These are phyloP conservation scores for Psophia crepitans DNA, from an alignment of 2,113 vertebrate species.

Conservation along the genomic window DNA sequence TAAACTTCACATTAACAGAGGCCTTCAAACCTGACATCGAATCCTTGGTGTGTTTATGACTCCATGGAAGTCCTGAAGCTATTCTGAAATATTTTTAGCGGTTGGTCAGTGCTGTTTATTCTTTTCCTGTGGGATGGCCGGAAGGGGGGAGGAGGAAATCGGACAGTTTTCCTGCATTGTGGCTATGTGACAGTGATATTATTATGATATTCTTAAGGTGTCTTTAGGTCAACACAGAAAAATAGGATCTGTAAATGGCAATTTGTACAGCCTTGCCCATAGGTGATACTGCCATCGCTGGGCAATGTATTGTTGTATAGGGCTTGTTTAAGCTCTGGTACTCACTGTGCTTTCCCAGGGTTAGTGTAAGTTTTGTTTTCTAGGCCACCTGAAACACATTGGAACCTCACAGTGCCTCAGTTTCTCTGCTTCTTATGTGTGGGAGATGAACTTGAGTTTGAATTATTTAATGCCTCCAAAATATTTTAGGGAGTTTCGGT, in stretches of 20 bases:
- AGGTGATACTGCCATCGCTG: neutral
- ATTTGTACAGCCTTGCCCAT: neutral
- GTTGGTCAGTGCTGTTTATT: neutral
- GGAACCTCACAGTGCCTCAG: neutral
- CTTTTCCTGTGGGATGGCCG: neutral
- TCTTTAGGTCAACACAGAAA: neutral
- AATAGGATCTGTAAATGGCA: neutral
- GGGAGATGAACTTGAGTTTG: neutral
- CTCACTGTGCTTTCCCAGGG: neutral
- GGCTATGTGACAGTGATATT: neutral
- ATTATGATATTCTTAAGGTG: neutral
- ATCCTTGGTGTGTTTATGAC: constrained; percentile 13
- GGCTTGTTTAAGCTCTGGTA: neutral
- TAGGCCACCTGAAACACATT: neutral
- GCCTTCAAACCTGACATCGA: neutral
- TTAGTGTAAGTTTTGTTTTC: neutral
- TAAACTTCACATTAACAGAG: neutral
- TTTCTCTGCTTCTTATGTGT: neutral
- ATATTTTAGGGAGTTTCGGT: neutral
- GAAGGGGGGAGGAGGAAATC: neutral
- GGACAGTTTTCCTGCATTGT: neutral
- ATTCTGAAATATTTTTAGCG: neutral
- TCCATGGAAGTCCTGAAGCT: neutral
- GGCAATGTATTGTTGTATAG: neutral
- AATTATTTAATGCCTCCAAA: neutral